Conservation (phyloP, 2,797 vertebrate genomes). For the Netta rufina region DNA sequence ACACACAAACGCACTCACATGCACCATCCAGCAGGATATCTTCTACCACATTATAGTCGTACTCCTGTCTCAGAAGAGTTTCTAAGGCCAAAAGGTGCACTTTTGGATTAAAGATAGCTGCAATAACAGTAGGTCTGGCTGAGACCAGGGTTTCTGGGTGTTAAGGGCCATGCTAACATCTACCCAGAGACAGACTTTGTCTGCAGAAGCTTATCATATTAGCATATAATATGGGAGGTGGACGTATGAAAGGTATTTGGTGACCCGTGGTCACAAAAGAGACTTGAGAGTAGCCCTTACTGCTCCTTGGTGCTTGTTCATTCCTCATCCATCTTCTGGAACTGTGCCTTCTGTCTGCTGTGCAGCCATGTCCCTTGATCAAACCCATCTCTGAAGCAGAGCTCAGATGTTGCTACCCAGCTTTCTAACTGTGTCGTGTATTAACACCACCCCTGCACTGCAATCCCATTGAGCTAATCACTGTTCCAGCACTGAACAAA, state of each 20-base stretch:
- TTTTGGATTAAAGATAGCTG: background rate
- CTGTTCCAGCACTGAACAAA: background rate
- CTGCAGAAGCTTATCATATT: background rate
- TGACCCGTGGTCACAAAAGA: background rate
- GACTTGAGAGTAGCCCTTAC: background rate
- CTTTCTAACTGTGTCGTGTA: rapidly evolving
- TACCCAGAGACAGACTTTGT: background rate
- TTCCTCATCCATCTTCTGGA: background rate
- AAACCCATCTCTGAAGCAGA: background rate
- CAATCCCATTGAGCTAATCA: background rate
- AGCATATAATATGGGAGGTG: background rate
- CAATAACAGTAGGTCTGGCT: background rate
- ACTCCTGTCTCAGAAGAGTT: rapidly evolving
- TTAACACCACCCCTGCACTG: background rate
- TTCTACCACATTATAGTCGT: background rate
- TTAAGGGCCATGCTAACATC: background rate
- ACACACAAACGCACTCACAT: background rate
- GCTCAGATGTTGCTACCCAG: rapidly evolving
- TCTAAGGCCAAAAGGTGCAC: background rate
- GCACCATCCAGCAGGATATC: background rate
- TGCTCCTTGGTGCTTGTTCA: background rate
- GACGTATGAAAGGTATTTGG: background rate
- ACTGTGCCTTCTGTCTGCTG: background rate
- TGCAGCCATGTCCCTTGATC: rapidly evolving
- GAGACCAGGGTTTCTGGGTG: background rate